phyloP scores from a whole-genome alignment of 1,140 invertebrate species.

The Drosophila trapezifrons region DNA sequence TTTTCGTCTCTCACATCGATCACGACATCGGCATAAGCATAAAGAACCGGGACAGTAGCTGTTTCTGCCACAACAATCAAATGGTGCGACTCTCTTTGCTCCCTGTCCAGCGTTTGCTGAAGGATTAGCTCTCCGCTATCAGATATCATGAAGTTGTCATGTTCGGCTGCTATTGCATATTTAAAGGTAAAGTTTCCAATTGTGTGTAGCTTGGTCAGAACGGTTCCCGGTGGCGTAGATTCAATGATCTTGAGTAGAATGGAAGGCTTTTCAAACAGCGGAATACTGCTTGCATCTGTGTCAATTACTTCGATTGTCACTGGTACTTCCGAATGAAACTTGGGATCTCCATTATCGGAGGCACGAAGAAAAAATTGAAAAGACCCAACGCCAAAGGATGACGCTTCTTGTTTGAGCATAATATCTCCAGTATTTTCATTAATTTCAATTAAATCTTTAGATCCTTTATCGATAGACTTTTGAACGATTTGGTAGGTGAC shows the following conservation, averaged over 20 bases:
- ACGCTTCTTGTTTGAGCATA: constrained; percentile 22
- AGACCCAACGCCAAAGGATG: constrained; percentile 22
- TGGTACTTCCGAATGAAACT: constrained; percentile 90
- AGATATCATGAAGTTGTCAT: constrained; percentile 90
- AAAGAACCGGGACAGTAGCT: constrained; percentile 89
- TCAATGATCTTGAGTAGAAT: constrained; percentile 92
- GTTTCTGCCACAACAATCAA: constrained; percentile 93
- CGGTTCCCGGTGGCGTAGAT: constrained; percentile 88
- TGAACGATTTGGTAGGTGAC: constrained; percentile 90
- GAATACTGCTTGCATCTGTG: constrained; percentile 87
- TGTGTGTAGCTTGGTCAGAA: constrained; percentile 87
- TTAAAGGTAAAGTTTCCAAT: constrained; percentile 86
- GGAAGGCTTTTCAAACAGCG: constrained; percentile 89
- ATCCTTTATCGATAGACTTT: constrained; percentile 86
- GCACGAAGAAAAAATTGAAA: constrained; percentile 95
- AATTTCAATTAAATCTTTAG: constrained; percentile 88
- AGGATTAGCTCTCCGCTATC: constrained; percentile 89
- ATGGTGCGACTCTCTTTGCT: constrained; percentile 89
- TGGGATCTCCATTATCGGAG: constrained; percentile 89
- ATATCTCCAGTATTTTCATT: constrained; percentile 89
- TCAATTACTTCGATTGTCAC: constrained; percentile 91
- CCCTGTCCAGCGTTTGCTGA: constrained; percentile 90
- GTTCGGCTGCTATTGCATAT: constrained; percentile 87
- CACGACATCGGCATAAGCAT: constrained; percentile 89
- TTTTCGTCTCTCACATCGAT: constrained; percentile 95